Evolutionary conservation across 1,140 invertebrate species (phyloP).

Genomic region (Macrobrachium nipponense): DNA sequence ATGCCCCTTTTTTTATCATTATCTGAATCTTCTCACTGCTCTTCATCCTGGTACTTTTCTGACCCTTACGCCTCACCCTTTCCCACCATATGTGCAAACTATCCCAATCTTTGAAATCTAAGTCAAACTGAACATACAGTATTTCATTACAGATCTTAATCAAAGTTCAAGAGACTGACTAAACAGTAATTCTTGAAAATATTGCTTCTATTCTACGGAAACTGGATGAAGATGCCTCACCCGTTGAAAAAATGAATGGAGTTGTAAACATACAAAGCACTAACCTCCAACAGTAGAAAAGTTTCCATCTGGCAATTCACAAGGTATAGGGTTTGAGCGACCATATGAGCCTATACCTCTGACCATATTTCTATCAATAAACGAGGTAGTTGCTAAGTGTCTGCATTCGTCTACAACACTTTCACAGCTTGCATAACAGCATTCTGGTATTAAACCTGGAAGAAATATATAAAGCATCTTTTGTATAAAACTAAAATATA

Average conservation of each 20-base stretch:
- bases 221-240: no score
- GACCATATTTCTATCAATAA: constrained; percentile 35
- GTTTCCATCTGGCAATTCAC: constrained; percentile 45
- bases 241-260: not conserved
- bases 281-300: constrained; percentile 51
- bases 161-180: no score
- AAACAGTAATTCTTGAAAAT: not conserved
- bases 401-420: constrained; percentile 54
- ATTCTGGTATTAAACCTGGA: constrained; percentile 49
- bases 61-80: no score
- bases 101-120: no score
- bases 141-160: no score
- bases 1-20: no score
- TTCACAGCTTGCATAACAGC: constrained; percentile 53
- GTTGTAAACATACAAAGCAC: not conserved
- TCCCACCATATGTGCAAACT: no score
- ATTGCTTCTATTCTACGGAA: not conserved
- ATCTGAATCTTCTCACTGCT: no score
- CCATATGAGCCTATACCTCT: constrained; percentile 37
- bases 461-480: not conserved
- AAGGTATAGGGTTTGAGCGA: constrained; percentile 15
- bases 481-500: not conserved
- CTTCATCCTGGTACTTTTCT: no score
- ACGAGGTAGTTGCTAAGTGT: constrained; percentile 42
- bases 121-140: no score